These are phyloP conservation scores for Rallus limicola DNA, from an alignment of 2,113 vertebrate species.

Conservation along the genomic window DNA sequence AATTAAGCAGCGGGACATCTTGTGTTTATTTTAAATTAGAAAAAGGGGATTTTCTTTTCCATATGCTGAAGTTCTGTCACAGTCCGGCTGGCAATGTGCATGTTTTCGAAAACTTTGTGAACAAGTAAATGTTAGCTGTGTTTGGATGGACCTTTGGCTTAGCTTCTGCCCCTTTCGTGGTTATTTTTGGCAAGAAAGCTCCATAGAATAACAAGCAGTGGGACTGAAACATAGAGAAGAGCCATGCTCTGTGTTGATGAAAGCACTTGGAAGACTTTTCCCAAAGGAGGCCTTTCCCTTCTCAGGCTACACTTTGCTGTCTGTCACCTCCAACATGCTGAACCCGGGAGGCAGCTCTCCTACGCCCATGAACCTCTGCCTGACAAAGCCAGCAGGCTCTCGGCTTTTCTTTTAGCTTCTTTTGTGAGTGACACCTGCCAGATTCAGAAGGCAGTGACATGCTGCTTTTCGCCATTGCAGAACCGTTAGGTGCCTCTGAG, in stretches of 20 bases:
- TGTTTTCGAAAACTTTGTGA: neutral
- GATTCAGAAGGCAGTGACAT: neutral
- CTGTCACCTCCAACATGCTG: neutral
- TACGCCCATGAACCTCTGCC: neutral
- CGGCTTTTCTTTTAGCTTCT: neutral
- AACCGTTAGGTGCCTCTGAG: neutral
- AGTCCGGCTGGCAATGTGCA: neutral
- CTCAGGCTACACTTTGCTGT: neutral
- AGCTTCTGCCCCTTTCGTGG: neutral
- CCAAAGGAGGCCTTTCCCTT: neutral
- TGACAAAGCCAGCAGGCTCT: neutral
- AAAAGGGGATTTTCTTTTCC: neutral
- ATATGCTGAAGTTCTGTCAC: neutral
- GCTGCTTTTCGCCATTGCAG: neutral
- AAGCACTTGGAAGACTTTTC: neutral
- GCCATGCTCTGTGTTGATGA: neutral
- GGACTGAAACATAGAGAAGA: neutral
- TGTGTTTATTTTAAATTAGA: neutral
- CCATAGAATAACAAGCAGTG: neutral
- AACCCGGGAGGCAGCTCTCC: neutral
- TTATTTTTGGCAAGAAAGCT: conserved; percentile 44
- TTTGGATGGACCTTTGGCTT: neutral
- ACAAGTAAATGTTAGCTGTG: neutral
- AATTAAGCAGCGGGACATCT: conserved; percentile 1
- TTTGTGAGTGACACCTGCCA: neutral